Evolutionary conservation across 2,113 vertebrate species (phyloP), one percentile per base, ranked within the genome.

Genomic region (Psophia crepitans): DNA sequence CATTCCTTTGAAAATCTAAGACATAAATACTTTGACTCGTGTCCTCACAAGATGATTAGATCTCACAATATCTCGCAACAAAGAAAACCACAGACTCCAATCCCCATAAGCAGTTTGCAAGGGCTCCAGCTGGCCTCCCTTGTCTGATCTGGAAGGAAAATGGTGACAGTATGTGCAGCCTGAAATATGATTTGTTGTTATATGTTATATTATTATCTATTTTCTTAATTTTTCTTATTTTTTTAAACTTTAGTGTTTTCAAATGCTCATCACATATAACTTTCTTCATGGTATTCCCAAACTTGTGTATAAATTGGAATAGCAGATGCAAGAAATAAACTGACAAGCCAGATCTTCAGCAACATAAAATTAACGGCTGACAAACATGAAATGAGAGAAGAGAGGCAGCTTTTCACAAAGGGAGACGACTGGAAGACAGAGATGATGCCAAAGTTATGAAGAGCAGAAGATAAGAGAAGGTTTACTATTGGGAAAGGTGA

Each of bases 281-380:
- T 74, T 60, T n/a, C n/a, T 48, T 16, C 9, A 12, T 21, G 17
- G 11, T 58, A 10, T 43, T 75, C 8, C 43, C 11, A 44, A 70
- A 69, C 22, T 51, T 48, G 10, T 58, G 28, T 60, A n/a, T n/a
- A 51, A 53, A 61, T 26, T 17, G 6, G 8, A 82, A 49, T 32
- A 84, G 21, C 15, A 79, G 14, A 17, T 14, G 49, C 3, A 56
- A 41, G 33, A 56, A 41, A 7, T 54, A 75, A 85, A 74, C 7
- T 56, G 60, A 24, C 5, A 70, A 77, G 19, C 0, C 0, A 77
- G 9, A 5, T 21, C 22, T 58, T 77, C 37, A 58, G n/a, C 17
- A 69, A 22, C 17, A 35, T 19, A 57, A 64, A 60, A 60, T 65
- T 19, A 7, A 15, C 3, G 3, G 5, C 28, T 41, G 17, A 48